phyloP scores from a whole-genome alignment of 2,797 vertebrate species.

The Micromesistius poutassou region DNA sequence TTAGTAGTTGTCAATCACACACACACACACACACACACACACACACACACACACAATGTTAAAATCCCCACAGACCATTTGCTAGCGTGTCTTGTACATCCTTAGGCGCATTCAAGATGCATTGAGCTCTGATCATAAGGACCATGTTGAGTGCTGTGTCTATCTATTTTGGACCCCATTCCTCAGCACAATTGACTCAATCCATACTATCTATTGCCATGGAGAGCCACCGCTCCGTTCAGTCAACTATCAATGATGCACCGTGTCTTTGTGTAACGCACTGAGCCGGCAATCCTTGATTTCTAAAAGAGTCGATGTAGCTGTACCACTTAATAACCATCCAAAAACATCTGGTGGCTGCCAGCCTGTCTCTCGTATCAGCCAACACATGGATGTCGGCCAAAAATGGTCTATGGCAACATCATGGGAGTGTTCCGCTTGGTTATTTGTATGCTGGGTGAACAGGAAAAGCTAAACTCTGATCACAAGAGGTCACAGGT shows the following conservation, averaged over 20 bases:
- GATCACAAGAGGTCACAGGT: not conserved
- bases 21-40: slow-evolving; percentile 48
- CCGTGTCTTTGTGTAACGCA: not conserved
- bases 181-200: not conserved
- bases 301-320: slow-evolving; percentile 10
- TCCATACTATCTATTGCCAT: not conserved
- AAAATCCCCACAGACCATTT: too few relatives aligned
- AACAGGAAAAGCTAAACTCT: not conserved
- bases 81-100: not conserved
- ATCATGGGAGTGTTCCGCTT: not conserved
- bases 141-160: not conserved
- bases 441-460: not conserved
- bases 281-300: not conserved
- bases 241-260: not conserved
- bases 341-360: slow-evolving; percentile 2
- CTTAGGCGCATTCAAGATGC: not conserved
- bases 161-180: not conserved
- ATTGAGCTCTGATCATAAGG: not conserved
- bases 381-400: not conserved
- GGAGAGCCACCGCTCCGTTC: not conserved
- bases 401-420: not conserved
- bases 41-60: slow-evolving; percentile 47
- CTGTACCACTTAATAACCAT: slow-evolving; percentile 4
- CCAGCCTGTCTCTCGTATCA: not conserved
- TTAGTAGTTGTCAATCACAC: slow-evolving; percentile 48